Evolutionary conservation across 2,888 invertebrate species (phyloP).

Genomic region (Dermolepida albohirtum): DNA sequence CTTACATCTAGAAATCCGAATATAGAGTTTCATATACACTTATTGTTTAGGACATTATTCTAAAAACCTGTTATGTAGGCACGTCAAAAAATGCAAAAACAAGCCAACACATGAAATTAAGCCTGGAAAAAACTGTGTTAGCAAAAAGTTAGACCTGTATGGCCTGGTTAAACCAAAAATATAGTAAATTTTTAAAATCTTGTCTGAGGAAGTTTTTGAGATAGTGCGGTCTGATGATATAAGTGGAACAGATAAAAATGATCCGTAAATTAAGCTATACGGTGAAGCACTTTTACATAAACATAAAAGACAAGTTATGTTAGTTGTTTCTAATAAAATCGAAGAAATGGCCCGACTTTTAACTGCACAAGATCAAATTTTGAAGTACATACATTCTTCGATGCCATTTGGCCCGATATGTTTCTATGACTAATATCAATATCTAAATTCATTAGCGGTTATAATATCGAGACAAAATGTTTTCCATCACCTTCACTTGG

Average conservation of each 20-base stretch:
- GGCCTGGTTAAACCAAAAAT: slow-evolving; percentile 30
- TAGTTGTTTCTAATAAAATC: slow-evolving; percentile 43
- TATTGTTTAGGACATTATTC: slow-evolving; percentile 43
- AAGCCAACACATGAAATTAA: too few relatives aligned
- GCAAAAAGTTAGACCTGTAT: slow-evolving; percentile 44
- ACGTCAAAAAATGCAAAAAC: slow-evolving; percentile 43
- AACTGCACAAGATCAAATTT: slow-evolving; percentile 24
- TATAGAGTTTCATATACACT: slow-evolving; percentile 39
- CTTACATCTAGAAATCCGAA: slow-evolving; percentile 34
- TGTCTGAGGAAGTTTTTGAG: slow-evolving; percentile 43
- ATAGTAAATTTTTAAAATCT: slow-evolving; percentile 32
- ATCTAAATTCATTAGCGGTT: slow-evolving; percentile 43
- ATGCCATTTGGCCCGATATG: slow-evolving; percentile 40
- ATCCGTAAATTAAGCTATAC: slow-evolving; percentile 44
- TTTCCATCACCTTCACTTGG: slow-evolving; percentile 42
- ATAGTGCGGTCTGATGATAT: slow-evolving; percentile 45
- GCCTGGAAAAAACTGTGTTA: too few relatives aligned
- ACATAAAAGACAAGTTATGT: slow-evolving; percentile 45
- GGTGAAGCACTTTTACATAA: slow-evolving; percentile 44
- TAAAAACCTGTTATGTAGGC: slow-evolving; percentile 41
- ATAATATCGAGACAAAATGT: slow-evolving; percentile 32
- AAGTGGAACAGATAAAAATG: slow-evolving; percentile 40
- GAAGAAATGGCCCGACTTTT: slow-evolving; percentile 44
- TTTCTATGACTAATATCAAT: slow-evolving; percentile 35
- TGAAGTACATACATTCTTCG: slow-evolving; percentile 34